A percentile compares a stretch with the other conserved stretches of the same genome.
phyloP scores from a whole-genome alignment of 2,113 vertebrate species.

The Amazona vittata region DNA sequence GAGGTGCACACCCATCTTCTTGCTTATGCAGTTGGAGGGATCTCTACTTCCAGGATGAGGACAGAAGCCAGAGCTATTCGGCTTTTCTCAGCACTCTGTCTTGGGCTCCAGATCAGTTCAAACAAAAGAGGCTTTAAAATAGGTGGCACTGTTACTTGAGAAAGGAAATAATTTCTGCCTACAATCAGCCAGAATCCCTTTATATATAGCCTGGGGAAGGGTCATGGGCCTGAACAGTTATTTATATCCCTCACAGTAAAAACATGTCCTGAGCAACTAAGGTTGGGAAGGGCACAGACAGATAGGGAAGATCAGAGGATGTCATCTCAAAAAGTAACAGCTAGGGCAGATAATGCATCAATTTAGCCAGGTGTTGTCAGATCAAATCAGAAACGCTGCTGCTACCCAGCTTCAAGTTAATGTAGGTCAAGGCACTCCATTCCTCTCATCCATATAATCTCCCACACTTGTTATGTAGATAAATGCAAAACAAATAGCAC shows the following conservation, averaged over 20 bases:
- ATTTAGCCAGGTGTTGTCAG: slow-evolving; percentile 43
- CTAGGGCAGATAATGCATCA: slow-evolving; percentile 15
- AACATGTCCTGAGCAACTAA: not conserved
- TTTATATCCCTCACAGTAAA: not conserved
- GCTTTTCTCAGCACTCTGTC: not conserved
- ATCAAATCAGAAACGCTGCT: slow-evolving; percentile 13
- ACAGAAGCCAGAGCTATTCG: not conserved
- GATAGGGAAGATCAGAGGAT: not conserved
- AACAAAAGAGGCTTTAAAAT: not conserved
- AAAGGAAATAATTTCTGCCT: not conserved
- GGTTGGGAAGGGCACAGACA: not conserved
- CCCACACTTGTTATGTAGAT: slow-evolving; percentile 41
- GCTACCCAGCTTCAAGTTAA: slow-evolving; percentile 2
- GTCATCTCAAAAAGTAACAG: not conserved
- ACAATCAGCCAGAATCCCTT: not conserved
- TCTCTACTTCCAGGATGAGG: not conserved
- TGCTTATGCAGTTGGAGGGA: not conserved
- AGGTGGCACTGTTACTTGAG: not conserved
- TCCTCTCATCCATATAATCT: not conserved
- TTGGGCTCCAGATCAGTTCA: not conserved
- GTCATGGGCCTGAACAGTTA: not conserved
- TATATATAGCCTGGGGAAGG: not conserved
- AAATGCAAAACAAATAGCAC: slow-evolving; percentile 55
- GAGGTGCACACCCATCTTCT: not conserved
- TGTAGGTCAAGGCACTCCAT: slow-evolving; percentile 52